Conservation (phyloP, 2,113 vertebrate genomes). For the Nesoenas mayeri region DNA sequence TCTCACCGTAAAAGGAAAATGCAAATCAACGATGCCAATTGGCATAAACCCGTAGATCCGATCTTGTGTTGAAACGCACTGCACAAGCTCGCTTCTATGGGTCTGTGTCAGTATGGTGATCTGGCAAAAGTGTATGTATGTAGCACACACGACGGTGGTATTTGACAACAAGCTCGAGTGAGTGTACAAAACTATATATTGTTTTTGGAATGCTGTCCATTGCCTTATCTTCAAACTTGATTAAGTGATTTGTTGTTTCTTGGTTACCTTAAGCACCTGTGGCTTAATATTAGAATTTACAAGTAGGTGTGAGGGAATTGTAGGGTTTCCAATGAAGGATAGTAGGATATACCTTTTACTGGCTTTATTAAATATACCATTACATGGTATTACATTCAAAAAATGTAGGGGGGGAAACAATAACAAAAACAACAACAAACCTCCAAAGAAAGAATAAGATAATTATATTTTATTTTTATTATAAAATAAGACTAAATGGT, state of each 20-base stretch:
- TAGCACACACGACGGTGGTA: neutral
- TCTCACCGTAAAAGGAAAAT: neutral
- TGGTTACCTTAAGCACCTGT: neutral
- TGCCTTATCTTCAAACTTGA: neutral
- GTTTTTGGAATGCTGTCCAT: neutral
- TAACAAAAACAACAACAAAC: too few species aligned
- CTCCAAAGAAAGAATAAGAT: too few species aligned
- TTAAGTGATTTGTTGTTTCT: neutral
- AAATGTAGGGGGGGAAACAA: neutral
- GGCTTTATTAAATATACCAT: neutral
- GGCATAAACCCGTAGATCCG: conserved; percentile 99
- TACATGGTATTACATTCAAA: neutral
- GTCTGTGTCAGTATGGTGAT: conserved; percentile 95
- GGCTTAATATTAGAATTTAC: neutral
- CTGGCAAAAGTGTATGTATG: conserved; percentile 58
- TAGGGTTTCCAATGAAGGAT: neutral
- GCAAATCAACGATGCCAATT: conserved; percentile 77
- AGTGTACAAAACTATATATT: neutral
- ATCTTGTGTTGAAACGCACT: conserved; percentile 96
- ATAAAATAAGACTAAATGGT: neutral
- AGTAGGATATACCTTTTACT: neutral
- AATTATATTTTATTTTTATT: neutral
- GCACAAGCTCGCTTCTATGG: conserved; percentile 99
- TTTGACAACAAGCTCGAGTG: neutral
- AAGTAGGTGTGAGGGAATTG: neutral